phyloP scores from a whole-genome alignment of 2,797 vertebrate genomes.

The Aeoliscus strigatus region DNA sequence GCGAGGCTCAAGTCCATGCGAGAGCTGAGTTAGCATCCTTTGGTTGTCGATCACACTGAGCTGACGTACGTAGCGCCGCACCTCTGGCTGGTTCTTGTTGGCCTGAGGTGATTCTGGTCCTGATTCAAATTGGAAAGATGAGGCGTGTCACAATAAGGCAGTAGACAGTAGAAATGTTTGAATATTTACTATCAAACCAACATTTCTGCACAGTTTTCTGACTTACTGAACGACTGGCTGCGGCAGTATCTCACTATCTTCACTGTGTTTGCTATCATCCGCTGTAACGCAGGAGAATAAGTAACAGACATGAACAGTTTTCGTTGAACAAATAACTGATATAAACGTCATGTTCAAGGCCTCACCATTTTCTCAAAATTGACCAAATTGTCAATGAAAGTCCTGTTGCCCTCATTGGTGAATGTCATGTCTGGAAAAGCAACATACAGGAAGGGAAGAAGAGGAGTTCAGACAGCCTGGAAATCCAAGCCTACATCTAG shows the following conservation, averaged over 20 bases:
- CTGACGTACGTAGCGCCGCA: constrained; percentile 90
- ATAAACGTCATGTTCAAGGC: constrained; percentile 24
- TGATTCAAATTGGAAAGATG: constrained; percentile 38
- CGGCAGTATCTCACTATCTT: constrained; percentile 90
- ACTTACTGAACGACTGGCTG: constrained; percentile 95
- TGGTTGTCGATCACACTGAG: constrained; percentile 98
- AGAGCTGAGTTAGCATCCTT: constrained; percentile 94
- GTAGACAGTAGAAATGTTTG: too few relatives aligned
- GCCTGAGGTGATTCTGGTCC: constrained; percentile 84
- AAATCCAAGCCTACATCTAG: too few relatives aligned
- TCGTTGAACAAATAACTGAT: not conserved
- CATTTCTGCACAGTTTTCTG: not conserved
- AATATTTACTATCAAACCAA: too few relatives aligned
- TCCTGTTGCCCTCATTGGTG: constrained; percentile 98
- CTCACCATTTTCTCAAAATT: constrained; percentile 99
- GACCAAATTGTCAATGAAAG: constrained; percentile 91
- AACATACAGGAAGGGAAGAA: constrained; percentile 1
- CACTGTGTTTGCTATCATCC: constrained; percentile 95
- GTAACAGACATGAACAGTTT: constrained; percentile 5
- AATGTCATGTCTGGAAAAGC: constrained; percentile 90
- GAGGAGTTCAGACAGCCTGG: not conserved
- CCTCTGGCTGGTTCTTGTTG: constrained; percentile 92
- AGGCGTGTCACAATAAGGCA: too few relatives aligned
- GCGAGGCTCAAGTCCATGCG: constrained; percentile 90
- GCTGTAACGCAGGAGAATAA: constrained; percentile 73